These are phyloP conservation scores for Gallirallus australis DNA, from an alignment of 2,797 vertebrate species.

Conservation along the genomic window DNA sequence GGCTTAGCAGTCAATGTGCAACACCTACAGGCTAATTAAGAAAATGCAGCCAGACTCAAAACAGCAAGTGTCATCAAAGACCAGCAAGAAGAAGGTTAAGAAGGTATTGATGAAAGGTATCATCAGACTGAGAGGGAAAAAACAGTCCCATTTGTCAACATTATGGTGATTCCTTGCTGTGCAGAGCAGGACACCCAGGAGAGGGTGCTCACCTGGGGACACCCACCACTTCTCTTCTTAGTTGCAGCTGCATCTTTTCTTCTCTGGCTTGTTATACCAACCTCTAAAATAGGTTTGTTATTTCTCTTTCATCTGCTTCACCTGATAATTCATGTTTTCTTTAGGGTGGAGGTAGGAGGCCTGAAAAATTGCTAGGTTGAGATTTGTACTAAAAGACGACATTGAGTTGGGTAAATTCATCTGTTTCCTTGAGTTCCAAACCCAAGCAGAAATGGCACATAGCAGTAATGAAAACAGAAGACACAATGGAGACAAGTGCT, in stretches of 20 bases:
- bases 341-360: not conserved
- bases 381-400: not conserved
- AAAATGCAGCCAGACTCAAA: not conserved
- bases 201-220: not conserved
- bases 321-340: not conserved
- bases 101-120: not conserved
- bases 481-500: not conserved
- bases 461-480: not conserved
- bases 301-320: not conserved
- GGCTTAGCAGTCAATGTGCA: not conserved
- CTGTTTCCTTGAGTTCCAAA: not conserved
- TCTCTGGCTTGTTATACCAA: not conserved
- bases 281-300: not conserved
- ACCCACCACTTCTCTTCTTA: not conserved
- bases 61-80: not conserved
- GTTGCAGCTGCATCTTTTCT: not conserved
- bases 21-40: not conserved
- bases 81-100: not conserved
- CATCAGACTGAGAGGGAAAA: not conserved
- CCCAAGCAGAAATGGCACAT: not conserved
- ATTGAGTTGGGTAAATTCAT: not conserved
- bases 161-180: not conserved
- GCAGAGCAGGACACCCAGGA: not conserved
- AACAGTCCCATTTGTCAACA: rapidly evolving
- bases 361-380: not conserved